Base-by-base conservation (phyloP, 1,140 invertebrate species). In the Cataglyphis hispanica region DNA sequence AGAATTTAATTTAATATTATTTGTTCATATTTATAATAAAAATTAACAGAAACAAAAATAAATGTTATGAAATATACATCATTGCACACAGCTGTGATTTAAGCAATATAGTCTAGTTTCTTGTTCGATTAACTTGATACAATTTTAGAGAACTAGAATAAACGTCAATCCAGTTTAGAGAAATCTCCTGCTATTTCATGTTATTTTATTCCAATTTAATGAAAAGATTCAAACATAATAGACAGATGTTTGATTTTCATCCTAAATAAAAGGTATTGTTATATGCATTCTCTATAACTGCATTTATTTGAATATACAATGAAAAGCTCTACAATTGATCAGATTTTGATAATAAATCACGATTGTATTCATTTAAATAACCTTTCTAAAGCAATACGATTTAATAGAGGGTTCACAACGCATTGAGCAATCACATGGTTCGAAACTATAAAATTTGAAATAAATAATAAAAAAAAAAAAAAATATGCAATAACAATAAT, bases 301-400 rank as follows among this genome's bases (percentile, higher is more conserved):
- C 60, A 16, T 31, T 27, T 27, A 31, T 16, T 61, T 63, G 27
- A 0, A 1, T 16, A 31, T 27, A 63, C 13, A 16, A 50, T 50
- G 46, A 50, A 50, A 50, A 50, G 13, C 16, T 27, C 22, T 61
- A 11, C 16, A 63, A 19, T 63, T 63, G 60, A 31, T 63, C 60
- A 63, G 60, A 34, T 63, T 31, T 63, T 27, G 25, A 63, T 63
- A 63, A 63, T 63, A 34, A 63, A 63, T 61, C 25, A 61, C 25
- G 19, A 63, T 34, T 27, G 3, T 31, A 34, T 63, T 34, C 27
- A 34, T 63, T 63, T 63, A 27, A 63, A 63, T 61, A 34, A 27
- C 60, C 6, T n/a, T 7, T 58, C 13, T 63, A 27, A 61, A 5
- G 25, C 61, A 34, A 64, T 64, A 50, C 1, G 61, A 27, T 10